Evolutionary conservation across 2,888 invertebrate species (phyloP).

Genomic region (Anaspis maculata): DNA sequence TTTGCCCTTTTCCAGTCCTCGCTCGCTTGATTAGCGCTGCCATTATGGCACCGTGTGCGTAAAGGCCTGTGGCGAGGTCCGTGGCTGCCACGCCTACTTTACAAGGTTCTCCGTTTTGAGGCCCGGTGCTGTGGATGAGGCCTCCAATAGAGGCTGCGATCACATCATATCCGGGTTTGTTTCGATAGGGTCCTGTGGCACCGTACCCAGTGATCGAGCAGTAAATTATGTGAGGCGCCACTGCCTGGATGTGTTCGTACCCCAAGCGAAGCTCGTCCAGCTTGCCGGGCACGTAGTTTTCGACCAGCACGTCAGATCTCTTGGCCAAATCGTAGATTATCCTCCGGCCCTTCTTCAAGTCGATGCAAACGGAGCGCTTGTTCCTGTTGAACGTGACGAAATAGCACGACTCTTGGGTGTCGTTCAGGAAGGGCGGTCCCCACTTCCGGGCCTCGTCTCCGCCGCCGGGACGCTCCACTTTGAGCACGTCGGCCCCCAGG

Average conservation of each 20-base stretch:
- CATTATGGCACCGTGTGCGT: slow-evolving; percentile 90
- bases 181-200: slow-evolving; percentile 72
- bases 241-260: slow-evolving; percentile 60
- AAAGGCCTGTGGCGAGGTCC: slow-evolving; percentile 87
- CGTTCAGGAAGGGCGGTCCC: slow-evolving; percentile 81
- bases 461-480: slow-evolving; percentile 75
- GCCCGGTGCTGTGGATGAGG: slow-evolving; percentile 81
- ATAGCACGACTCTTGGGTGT: slow-evolving; percentile 63
- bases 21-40: slow-evolving; percentile 75
- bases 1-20: slow-evolving; percentile 77
- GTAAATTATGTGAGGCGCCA: slow-evolving; percentile 78
- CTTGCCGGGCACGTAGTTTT: slow-evolving; percentile 92
- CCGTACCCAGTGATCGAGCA: slow-evolving; percentile 95
- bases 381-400: slow-evolving; percentile 87
- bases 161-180: slow-evolving; percentile 91
- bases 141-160: slow-evolving; percentile 92
- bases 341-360: slow-evolving; percentile 66
- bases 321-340: slow-evolving; percentile 63
- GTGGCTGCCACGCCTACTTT: slow-evolving; percentile 91
- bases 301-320: slow-evolving; percentile 80
- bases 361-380: slow-evolving; percentile 84
- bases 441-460: slow-evolving; percentile 88
- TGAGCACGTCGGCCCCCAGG: slow-evolving; percentile 86
- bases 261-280: slow-evolving; percentile 67
- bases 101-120: slow-evolving; percentile 71